Percentiles rank a stretch among this genome's conserved stretches.
Evolutionary conservation across 2,113 vertebrate species (phyloP).

Genomic region (Phainopepla nitens): DNA sequence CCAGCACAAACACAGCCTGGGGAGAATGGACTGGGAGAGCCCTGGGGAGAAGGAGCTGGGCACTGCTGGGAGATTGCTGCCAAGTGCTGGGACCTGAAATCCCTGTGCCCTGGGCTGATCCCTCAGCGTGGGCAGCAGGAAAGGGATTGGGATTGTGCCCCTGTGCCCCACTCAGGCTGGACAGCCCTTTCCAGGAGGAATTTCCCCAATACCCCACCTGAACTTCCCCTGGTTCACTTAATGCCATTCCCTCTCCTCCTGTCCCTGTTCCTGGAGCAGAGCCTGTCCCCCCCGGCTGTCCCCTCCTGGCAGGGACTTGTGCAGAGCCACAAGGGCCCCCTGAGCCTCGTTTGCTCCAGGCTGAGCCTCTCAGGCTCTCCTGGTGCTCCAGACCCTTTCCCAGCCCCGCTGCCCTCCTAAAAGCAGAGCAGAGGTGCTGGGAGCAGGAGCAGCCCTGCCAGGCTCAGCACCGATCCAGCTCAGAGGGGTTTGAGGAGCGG

Average conservation of each 20-base stretch:
- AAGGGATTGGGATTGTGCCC: neutral
- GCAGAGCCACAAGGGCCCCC: neutral
- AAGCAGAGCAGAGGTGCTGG: neutral
- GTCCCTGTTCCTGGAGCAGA: neutral
- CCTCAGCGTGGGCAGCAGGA: neutral
- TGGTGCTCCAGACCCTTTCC: neutral
- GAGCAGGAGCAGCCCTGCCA: neutral
- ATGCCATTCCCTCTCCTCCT: neutral
- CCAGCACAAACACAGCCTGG: neutral
- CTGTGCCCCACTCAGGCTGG: neutral
- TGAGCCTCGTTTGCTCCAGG: neutral
- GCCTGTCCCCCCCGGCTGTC: neutral
- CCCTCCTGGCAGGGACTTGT: neutral
- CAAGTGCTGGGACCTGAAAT: no score
- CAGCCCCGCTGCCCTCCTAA: neutral
- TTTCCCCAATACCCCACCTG: no score
- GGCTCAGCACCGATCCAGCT: neutral
- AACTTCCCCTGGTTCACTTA: rapidly evolving
- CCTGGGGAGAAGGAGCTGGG: neutral
- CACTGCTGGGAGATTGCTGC: no score
- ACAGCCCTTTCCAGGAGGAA: neutral
- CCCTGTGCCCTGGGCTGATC: neutral
- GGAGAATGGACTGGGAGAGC: neutral
- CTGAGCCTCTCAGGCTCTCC: neutral
- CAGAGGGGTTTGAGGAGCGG: neutral